These are phyloP conservation scores for Morpho deidamia DNA, from an alignment of 2,888 invertebrate genomes.

Conservation along the genomic window DNA sequence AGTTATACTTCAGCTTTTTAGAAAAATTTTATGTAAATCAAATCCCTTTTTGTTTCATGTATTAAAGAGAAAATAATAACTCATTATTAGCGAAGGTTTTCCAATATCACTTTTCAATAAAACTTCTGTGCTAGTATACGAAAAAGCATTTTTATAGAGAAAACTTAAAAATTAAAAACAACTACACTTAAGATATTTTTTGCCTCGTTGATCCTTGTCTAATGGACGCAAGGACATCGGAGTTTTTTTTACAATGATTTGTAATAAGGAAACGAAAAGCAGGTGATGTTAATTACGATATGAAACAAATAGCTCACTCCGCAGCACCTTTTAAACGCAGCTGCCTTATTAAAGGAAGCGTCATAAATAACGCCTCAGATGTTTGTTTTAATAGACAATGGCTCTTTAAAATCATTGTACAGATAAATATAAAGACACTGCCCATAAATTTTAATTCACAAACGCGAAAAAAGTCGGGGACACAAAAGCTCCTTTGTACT, in stretches of 20 bases:
- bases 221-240: slow-evolving; percentile 22
- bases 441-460: slow-evolving; percentile 46
- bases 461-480: slow-evolving; percentile 27
- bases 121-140: too few species aligned
- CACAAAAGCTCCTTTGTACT: slow-evolving; percentile 56
- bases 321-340: slow-evolving; percentile 39
- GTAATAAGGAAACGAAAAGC: slow-evolving; percentile 38
- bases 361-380: slow-evolving; percentile 56
- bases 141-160: not conserved
- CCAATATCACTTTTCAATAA: too few species aligned
- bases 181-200: slow-evolving; percentile 8
- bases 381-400: slow-evolving; percentile 49
- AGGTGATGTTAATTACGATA: slow-evolving; percentile 60
- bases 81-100: too few species aligned
- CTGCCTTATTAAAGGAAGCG: slow-evolving; percentile 50
- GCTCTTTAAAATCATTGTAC: slow-evolving; percentile 24
- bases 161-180: slow-evolving; percentile 5
- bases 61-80: too few species aligned
- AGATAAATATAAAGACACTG: slow-evolving; percentile 30
- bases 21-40: too few species aligned
- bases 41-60: too few species aligned
- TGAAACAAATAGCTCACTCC: slow-evolving; percentile 39
- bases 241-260: slow-evolving; percentile 24
- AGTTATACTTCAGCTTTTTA: too few species aligned
- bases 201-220: slow-evolving; percentile 20